Evolutionary conservation across 2,113 vertebrate genomes (phyloP), one percentile per base, ranked within the genome.

Genomic region (Pheucticus melanocephalus): DNA sequence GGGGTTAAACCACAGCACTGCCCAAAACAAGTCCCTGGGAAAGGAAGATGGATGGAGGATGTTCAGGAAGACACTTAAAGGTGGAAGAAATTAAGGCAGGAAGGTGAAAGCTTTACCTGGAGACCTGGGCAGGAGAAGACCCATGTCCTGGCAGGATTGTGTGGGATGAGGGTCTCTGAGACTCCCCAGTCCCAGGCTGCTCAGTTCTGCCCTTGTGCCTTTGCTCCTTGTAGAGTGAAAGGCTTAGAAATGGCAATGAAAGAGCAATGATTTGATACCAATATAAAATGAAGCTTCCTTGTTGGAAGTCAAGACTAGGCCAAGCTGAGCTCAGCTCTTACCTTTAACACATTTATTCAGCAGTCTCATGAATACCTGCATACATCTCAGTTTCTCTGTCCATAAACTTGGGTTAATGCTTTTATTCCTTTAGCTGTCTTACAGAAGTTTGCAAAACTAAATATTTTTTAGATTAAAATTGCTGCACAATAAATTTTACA

Each of bases 11-110:
- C 19, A 44, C 19, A 42, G 4, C 40, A 42, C 2, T 1, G 4
- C 37, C 30, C 11, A n/a, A 20, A 76, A 63, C 0, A 0, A 2
- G 31, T 25, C 2, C 1, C 44, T 69, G 39, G n/a, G 64, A 39
- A 63, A 31, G 24, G 37, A 47, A 59, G 64, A 12, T 15, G 11
- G 48, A 8, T 39, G 42, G 37, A 65, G 57, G 30, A 17, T 54
- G 6, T 59, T 72, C 23, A 56, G 31, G 22, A 28, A 76, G 54
- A 72, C 10, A 72, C 22, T 48, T 64, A 77, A 64, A 44, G 22
- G 15, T 57, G 50, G 13, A 91, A 40, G 63, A 33, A 73, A 48
- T 51, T 47, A 28, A 69, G 14, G 56, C 20, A 68, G 70, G 27
- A 72, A 51, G 9, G 40, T n/a, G 57, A 69, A 82, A 73, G n/a